Evolutionary conservation across 1,140 invertebrate genomes (phyloP).

Genomic region (Laupala kohalensis): DNA sequence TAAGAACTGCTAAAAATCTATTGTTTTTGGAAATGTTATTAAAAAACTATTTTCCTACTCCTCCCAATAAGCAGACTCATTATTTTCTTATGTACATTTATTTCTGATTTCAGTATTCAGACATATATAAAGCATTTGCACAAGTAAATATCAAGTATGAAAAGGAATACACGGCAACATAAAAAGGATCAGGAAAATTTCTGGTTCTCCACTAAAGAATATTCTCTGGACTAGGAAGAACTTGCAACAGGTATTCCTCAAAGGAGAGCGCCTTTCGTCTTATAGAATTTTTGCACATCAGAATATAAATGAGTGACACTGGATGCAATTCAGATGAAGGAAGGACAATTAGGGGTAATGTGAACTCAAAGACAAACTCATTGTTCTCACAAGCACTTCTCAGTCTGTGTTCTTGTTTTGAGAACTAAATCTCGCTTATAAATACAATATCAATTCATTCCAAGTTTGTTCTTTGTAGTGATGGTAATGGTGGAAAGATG

Average conservation of each 20-base stretch:
- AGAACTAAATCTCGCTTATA: not conserved
- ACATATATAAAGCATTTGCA: conserved; percentile 43
- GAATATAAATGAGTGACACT: not conserved
- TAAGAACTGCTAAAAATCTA: too few species aligned
- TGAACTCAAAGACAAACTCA: not conserved
- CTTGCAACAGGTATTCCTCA: not conserved
- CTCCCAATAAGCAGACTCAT: not conserved
- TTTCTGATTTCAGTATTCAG: conserved; percentile 34
- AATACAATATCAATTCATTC: conserved; percentile 18
- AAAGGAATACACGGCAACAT: conserved; percentile 27
- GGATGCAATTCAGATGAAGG: not conserved
- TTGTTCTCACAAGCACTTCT: not conserved
- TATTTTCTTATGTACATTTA: conserved; percentile 37
- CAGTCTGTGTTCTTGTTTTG: not conserved
- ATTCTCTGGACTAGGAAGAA: not conserved
- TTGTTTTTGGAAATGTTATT: too few species aligned
- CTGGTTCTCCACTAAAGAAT: not conserved
- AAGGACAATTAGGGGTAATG: too few species aligned
- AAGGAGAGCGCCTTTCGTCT: not conserved
- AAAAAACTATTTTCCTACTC: not conserved
- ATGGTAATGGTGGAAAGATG: conserved; percentile 20
- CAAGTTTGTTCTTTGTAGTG: conserved; percentile 23
- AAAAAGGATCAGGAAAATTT: conserved; percentile 9
- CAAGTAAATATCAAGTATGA: conserved; percentile 36
- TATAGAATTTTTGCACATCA: not conserved